Conservation (phyloP, 1,140 invertebrate species). For the Vanessa tameamea region DNA sequence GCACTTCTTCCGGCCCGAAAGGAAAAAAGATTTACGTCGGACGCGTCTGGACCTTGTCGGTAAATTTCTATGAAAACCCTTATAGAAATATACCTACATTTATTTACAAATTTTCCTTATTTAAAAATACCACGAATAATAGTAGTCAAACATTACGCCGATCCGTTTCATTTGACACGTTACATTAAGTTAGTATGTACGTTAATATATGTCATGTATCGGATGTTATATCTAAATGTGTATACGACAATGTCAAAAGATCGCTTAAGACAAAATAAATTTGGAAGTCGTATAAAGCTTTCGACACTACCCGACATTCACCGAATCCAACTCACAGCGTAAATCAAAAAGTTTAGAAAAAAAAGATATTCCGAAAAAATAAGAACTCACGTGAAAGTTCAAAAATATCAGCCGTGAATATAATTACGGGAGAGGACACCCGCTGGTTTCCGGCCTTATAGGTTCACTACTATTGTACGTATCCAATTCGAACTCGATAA, state of each 20-base stretch:
- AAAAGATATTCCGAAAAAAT: conserved; percentile 68
- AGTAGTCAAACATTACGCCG: no score
- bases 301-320: conserved; percentile 69
- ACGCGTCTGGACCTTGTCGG: conserved; percentile 29
- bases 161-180: no score
- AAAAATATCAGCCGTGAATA: conserved; percentile 78
- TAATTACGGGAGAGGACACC: conserved; percentile 76
- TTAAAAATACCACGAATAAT: no score
- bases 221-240: conserved; percentile 16
- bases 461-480: conserved; percentile 50
- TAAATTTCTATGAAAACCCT: background rate
- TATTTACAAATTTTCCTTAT: no score
- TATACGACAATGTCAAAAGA: conserved; percentile 38
- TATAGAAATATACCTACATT: background rate
- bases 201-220: no score
- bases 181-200: no score
- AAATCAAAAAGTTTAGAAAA: conserved; percentile 76
- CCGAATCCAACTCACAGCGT: conserved; percentile 67
- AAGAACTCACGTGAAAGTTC: conserved; percentile 78
- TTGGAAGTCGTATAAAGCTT: conserved; percentile 70
- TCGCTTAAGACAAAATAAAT: conserved; percentile 78
- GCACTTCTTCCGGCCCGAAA: conserved; percentile 45
- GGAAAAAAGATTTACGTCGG: conserved; percentile 48
- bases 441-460: conserved; percentile 72
- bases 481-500: conserved; percentile 26